A percentile compares a stretch with the other conserved stretches of the same genome.
These are phyloP conservation scores for Sminthopsis crassicaudata DNA, from an alignment of 2,113 vertebrate genomes.

Conservation along the genomic window DNA sequence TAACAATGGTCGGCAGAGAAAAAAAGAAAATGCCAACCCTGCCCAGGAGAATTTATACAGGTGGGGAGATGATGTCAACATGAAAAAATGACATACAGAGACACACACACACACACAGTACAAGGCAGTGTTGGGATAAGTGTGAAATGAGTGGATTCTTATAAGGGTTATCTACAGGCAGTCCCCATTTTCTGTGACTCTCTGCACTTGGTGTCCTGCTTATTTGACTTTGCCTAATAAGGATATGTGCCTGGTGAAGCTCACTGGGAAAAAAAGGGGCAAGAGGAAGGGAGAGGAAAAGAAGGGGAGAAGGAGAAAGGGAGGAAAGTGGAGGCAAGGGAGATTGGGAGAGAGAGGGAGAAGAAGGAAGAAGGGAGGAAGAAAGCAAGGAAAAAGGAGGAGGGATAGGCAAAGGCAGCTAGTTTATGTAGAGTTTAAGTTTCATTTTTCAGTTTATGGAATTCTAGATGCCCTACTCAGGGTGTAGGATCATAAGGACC, in stretches of 20 bases:
- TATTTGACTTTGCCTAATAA: not conserved
- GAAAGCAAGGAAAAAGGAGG: not conserved
- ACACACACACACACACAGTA: not conserved
- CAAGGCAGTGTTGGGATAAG: not conserved
- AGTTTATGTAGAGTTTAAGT: not conserved
- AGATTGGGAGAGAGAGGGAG: too few species aligned
- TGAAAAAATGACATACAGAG: not conserved
- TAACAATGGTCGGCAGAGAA: not conserved
- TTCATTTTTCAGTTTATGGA: not conserved
- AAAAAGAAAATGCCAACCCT: not conserved
- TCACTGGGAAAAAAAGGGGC: not conserved
- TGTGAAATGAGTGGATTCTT: not conserved
- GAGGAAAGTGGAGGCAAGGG: too few species aligned
- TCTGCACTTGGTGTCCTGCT: not conserved
- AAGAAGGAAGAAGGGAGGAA: too few species aligned
- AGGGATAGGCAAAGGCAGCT: not conserved
- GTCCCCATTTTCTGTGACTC: not conserved
- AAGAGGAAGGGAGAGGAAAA: not conserved
- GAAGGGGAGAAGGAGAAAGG: too few species aligned
- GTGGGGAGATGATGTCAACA: not conserved
- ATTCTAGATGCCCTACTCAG: not conserved
- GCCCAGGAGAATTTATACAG: not conserved
- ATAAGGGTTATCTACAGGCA: not conserved
- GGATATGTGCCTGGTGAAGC: not conserved
- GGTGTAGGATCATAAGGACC: not conserved